Evolutionary conservation across 2,113 vertebrate genomes (phyloP).

Genomic region (Leptosomus discolor): DNA sequence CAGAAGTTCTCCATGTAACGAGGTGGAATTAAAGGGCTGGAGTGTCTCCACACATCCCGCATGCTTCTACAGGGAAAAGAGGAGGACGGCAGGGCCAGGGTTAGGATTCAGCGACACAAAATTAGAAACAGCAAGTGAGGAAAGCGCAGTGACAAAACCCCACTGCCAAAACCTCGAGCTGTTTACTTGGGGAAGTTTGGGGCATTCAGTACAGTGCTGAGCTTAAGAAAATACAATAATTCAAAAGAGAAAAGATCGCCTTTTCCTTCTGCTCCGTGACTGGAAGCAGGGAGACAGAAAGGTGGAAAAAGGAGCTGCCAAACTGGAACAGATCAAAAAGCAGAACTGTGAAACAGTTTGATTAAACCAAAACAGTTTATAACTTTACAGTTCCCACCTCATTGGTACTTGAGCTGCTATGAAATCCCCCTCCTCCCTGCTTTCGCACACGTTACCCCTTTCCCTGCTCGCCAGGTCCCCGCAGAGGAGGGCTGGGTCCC

Average conservation of each 20-base stretch:
- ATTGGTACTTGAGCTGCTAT: neutral
- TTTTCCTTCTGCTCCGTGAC: neutral
- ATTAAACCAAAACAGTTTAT: neutral
- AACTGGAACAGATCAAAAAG: neutral
- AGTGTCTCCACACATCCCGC: neutral
- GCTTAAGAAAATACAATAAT: neutral
- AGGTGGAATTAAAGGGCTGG: neutral
- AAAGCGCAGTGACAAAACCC: neutral
- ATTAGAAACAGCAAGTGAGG: neutral
- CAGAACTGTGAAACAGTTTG: neutral
- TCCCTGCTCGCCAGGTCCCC: neutral
- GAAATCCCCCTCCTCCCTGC: neutral
- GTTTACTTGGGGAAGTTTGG: neutral
- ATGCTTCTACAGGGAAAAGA: neutral
- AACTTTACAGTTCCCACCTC: neutral
- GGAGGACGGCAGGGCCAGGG: accelerated
- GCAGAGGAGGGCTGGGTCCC: neutral
- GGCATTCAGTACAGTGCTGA: neutral
- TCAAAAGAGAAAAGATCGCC: neutral
- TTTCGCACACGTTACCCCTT: neutral
- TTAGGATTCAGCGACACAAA: no score
- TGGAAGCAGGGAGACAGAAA: accelerated
- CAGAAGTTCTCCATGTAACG: neutral
- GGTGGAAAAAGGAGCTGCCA: neutral
- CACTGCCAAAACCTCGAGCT: accelerated